Evolutionary conservation across 2,113 vertebrate genomes (phyloP).

Genomic region (Ctenomys sociabilis): DNA sequence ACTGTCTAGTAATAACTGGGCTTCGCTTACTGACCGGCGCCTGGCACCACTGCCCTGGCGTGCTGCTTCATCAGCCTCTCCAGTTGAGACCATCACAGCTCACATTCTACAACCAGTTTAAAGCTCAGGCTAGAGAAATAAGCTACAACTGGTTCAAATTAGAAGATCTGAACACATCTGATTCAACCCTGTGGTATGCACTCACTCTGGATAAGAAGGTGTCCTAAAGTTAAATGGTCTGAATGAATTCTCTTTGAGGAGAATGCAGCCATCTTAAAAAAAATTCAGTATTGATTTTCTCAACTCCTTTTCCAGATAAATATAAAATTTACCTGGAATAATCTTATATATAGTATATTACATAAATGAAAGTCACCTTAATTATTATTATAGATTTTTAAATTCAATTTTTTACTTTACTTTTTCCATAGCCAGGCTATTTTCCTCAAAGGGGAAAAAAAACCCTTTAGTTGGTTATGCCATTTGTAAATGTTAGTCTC

Average conservation of each 20-base stretch:
- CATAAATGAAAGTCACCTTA: not conserved
- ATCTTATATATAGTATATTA: not conserved
- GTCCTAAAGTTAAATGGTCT: not conserved
- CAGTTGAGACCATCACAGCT: not conserved
- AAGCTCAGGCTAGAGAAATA: not conserved
- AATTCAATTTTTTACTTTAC: not conserved
- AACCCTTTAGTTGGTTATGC: not conserved
- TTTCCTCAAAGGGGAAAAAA: not conserved
- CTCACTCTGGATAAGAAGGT: not conserved
- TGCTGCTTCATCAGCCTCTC: not conserved
- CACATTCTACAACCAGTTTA: not conserved
- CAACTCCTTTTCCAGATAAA: not conserved
- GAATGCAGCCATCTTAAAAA: not conserved
- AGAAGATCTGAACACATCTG: not conserved
- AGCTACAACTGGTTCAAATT: not conserved
- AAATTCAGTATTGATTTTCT: not conserved
- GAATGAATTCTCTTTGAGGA: not conserved
- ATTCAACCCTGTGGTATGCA: not conserved
- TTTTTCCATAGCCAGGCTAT: not conserved
- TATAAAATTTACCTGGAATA: not conserved
- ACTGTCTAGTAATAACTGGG: not conserved
- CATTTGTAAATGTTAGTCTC: not conserved
- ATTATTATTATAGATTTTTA: not conserved
- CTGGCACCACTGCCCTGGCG: not conserved
- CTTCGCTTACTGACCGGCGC: not conserved